Conservation (phyloP, 2,888 invertebrate genomes). For the Eugnorisma glareosa region DNA sequence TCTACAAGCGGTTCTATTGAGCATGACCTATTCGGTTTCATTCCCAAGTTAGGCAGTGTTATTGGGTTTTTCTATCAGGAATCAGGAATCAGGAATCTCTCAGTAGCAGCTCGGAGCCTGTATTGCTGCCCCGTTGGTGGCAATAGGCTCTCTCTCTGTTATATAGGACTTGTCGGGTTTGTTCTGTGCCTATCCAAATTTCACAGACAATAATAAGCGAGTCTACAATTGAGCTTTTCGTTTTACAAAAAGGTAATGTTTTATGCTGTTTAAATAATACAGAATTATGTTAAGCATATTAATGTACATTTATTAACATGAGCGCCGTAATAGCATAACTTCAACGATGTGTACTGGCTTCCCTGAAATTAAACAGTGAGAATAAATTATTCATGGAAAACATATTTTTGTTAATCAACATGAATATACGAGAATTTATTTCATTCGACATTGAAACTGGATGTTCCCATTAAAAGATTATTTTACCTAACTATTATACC, state of each 20-base stretch:
- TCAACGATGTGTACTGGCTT: neutral
- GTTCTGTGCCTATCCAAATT: neutral
- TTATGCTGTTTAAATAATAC: neutral
- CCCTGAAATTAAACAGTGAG: slow-evolving; percentile 19
- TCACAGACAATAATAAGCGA: neutral
- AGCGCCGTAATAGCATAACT: slow-evolving; percentile 10
- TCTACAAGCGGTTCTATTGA: neutral
- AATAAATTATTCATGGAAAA: slow-evolving; percentile 23
- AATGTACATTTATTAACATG: neutral
- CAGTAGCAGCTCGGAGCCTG: neutral
- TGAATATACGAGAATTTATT: neutral
- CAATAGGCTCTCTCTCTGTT: neutral
- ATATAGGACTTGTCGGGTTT: too few relatives aligned
- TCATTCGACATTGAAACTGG: neutral
- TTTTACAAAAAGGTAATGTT: neutral
- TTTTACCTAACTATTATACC: too few relatives aligned
- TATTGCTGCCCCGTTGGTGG: neutral
- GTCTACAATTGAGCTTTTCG: too few relatives aligned
- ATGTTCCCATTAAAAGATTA: too few relatives aligned
- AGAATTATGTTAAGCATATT: neutral
- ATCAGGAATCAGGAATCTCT: neutral
- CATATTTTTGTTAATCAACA: slow-evolving; percentile 9
- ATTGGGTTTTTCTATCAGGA: neutral
- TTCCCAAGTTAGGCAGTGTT: neutral
- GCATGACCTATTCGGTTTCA: neutral